A percentile compares a stretch with the other conserved stretches of the same genome.
Evolutionary conservation across 2,888 invertebrate genomes (phyloP).

Genomic region (Stegana nigrithorax): DNA sequence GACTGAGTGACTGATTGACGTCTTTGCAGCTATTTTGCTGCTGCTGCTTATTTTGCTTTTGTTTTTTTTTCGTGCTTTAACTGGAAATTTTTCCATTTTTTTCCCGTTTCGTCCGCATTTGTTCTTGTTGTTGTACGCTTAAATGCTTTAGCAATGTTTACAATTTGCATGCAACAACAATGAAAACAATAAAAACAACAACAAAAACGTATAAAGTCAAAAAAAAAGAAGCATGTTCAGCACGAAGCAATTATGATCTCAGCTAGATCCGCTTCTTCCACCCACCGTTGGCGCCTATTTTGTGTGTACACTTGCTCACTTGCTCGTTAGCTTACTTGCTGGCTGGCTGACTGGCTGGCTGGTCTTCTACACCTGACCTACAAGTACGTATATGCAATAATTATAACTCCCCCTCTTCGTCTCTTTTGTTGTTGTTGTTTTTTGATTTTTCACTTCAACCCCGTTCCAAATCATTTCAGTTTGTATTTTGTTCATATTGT

Average conservation of each 20-base stretch:
- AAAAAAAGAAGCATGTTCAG: constrained; percentile 41
- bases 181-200: constrained; percentile 28
- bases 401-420: not conserved
- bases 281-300: too few species aligned
- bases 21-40: too few species aligned
- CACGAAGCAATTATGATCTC: constrained; percentile 27
- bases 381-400: not conserved
- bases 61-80: too few species aligned
- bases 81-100: too few species aligned
- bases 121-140: too few species aligned
- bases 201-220: constrained; percentile 48
- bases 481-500: constrained; percentile 50
- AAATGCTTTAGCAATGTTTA: constrained; percentile 53
- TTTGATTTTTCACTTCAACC: not conserved
- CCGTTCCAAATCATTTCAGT: too few species aligned
- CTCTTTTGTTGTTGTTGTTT: not conserved
- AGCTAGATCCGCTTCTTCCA: not conserved
- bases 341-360: not conserved
- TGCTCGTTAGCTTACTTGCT: too few species aligned
- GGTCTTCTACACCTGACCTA: not conserved
- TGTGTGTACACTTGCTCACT: too few species aligned
- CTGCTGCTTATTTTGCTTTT: too few species aligned
- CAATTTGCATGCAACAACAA: constrained; percentile 45
- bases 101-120: too few species aligned
- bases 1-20: not conserved